Conservation (phyloP, 2,888 invertebrate species). For the Noctua comes region DNA sequence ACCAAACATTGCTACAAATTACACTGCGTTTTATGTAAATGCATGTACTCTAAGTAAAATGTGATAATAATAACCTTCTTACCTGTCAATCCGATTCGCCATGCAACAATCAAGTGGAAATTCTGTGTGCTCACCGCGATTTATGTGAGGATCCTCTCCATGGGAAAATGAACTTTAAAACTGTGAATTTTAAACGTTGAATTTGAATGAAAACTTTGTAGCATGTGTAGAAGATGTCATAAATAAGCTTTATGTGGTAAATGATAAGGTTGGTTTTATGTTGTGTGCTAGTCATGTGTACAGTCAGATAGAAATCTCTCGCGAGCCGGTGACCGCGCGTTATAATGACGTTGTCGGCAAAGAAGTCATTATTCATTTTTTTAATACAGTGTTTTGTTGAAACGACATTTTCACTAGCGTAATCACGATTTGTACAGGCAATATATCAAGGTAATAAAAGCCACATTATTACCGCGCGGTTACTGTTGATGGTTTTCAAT, state of each 20-base stretch:
- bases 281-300: slow-evolving; percentile 59
- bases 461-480: slow-evolving; percentile 80
- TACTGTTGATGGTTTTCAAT: slow-evolving; percentile 87
- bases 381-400: slow-evolving; percentile 90
- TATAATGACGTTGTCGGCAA: slow-evolving; percentile 88
- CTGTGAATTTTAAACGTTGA: slow-evolving; percentile 69
- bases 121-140: slow-evolving; percentile 75
- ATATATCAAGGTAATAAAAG: slow-evolving; percentile 88
- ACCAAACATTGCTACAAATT: slow-evolving; percentile 78
- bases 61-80: slow-evolving; percentile 90
- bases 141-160: slow-evolving; percentile 65
- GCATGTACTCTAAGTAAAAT: slow-evolving; percentile 84
- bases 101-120: slow-evolving; percentile 85
- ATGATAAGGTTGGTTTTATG: slow-evolving; percentile 71
- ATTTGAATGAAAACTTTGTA: slow-evolving; percentile 68
- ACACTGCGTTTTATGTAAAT: slow-evolving; percentile 81
- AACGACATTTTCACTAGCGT: slow-evolving; percentile 90
- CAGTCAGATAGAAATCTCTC: slow-evolving; percentile 85
- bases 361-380: slow-evolving; percentile 90
- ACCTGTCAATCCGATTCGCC: slow-evolving; percentile 88
- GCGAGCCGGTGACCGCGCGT: slow-evolving; percentile 83
- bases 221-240: slow-evolving; percentile 52
- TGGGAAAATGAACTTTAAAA: slow-evolving; percentile 72
- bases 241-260: slow-evolving; percentile 52
- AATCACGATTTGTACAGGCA: slow-evolving; percentile 88